A percentile compares a stretch with the other conserved stretches of the same genome.
Conservation (phyloP, 2,888 invertebrate species). For the Dicycla oo region DNA sequence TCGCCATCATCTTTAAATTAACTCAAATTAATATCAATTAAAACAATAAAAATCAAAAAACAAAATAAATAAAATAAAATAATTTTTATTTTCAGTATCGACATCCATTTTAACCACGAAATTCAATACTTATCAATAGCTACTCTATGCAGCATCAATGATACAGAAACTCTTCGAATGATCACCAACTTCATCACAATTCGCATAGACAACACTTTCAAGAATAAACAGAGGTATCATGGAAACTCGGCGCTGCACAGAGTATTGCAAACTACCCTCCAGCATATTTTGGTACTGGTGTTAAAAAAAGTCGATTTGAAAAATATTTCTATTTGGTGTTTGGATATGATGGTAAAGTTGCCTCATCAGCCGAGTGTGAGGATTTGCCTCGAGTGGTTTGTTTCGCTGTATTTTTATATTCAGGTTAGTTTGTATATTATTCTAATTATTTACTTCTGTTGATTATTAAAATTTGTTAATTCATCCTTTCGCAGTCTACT, state of each 20-base stretch:
- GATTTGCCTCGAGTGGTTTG: slow-evolving; percentile 84
- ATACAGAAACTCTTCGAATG: slow-evolving; percentile 69
- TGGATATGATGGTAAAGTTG: slow-evolving; percentile 77
- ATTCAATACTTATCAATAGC: slow-evolving; percentile 76
- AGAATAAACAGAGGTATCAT: slow-evolving; percentile 84
- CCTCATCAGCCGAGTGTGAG: slow-evolving; percentile 85
- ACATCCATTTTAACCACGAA: slow-evolving; percentile 77
- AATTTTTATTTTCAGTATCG: slow-evolving; percentile 72
- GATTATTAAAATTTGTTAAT: neutral
- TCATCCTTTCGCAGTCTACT: too few relatives aligned
- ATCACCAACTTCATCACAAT: slow-evolving; percentile 74
- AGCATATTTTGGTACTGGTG: slow-evolving; percentile 77
- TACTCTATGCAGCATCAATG: slow-evolving; percentile 73
- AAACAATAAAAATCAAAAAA: too few relatives aligned
- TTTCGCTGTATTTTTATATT: slow-evolving; percentile 77
- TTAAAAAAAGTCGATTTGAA: slow-evolving; percentile 69
- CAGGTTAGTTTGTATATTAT: slow-evolving; percentile 74
- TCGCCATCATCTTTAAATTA: too few relatives aligned
- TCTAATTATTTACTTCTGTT: neutral
- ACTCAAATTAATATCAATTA: too few relatives aligned
- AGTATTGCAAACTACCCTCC: slow-evolving; percentile 78
- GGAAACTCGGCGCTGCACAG: slow-evolving; percentile 83
- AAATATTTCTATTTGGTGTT: slow-evolving; percentile 75
- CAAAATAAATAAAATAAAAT: neutral
- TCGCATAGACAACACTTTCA: slow-evolving; percentile 78